A percentile compares a stretch with the other conserved stretches of the same genome.
Conservation (phyloP, 1,140 invertebrate genomes). For the Drosophila repletoides region DNA sequence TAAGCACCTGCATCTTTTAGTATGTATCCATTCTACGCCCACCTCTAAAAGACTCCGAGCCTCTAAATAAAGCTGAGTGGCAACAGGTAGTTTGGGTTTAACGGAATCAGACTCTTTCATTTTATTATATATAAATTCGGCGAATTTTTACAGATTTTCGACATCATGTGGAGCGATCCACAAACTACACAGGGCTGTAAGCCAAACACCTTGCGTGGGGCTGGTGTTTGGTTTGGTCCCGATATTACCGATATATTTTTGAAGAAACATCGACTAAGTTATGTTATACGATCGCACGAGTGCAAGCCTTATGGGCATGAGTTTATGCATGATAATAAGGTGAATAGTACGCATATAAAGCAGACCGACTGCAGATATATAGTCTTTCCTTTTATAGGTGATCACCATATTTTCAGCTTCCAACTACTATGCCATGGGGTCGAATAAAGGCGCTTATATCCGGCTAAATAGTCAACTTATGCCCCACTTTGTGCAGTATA, state of each 20-base stretch:
- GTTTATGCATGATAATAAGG: slow-evolving; percentile 91
- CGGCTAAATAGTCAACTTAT: slow-evolving; percentile 89
- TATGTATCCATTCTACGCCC: slow-evolving; percentile 92
- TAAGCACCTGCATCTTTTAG: slow-evolving; percentile 82
- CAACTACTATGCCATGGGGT: slow-evolving; percentile 96
- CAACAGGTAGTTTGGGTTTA: too few species aligned
- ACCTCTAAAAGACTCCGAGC: slow-evolving; percentile 87
- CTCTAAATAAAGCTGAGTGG: slow-evolving; percentile 89
- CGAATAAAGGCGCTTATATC: slow-evolving; percentile 95
- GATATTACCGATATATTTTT: slow-evolving; percentile 92
- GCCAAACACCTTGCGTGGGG: slow-evolving; percentile 92
- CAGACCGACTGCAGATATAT: neutral
- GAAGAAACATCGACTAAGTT: slow-evolving; percentile 88
- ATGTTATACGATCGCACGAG: slow-evolving; percentile 94
- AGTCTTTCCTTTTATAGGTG: slow-evolving; percentile 84
- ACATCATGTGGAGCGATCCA: slow-evolving; percentile 96
- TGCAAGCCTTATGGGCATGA: slow-evolving; percentile 96
- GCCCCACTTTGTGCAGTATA: slow-evolving; percentile 93
- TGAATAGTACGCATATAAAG: too few species aligned
- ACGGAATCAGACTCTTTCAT: too few species aligned
- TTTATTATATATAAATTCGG: too few species aligned
- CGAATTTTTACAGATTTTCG: slow-evolving; percentile 89
- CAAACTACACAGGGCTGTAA: slow-evolving; percentile 88
- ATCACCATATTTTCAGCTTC: slow-evolving; percentile 97
- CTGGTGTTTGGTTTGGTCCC: slow-evolving; percentile 95